phyloP scores from a whole-genome alignment of 1,140 invertebrate genomes.

The Diorhabda elongata region DNA sequence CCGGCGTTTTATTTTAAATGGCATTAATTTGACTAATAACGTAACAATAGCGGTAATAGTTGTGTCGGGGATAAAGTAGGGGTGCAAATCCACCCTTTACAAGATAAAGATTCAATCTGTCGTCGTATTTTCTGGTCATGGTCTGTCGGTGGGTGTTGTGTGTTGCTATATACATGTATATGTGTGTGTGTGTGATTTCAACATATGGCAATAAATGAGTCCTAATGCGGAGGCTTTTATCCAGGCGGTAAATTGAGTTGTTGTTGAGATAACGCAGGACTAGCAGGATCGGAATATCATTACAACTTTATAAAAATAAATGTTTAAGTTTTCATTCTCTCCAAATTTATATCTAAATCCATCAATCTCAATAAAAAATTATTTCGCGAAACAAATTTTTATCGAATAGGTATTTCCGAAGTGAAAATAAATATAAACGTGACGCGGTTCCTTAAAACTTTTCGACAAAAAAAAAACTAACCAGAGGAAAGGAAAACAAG shows the following conservation, averaged over 20 bases:
- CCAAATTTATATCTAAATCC: no score
- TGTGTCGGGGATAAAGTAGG: constrained; percentile 16
- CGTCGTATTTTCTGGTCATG: constrained; percentile 22
- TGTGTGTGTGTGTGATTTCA: constrained; percentile 12
- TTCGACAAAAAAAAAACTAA: no score
- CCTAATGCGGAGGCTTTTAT: not conserved
- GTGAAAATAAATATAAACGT: no score
- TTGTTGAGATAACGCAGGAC: not conserved
- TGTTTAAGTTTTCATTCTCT: no score
- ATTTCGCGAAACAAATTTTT: no score
- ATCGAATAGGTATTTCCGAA: no score
- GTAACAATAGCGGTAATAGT: constrained; percentile 34
- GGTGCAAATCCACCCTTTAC: constrained; percentile 31
- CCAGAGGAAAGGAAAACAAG: not conserved
- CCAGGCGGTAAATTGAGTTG: constrained; percentile 12
- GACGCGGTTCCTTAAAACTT: no score
- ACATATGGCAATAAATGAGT: constrained; percentile 14
- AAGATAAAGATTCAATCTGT: constrained; percentile 38
- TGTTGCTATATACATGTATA: not conserved
- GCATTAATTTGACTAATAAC: constrained; percentile 30
- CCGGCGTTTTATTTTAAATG: constrained; percentile 4
- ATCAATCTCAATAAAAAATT: no score
- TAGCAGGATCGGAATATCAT: not conserved
- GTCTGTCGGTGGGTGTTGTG: constrained; percentile 3
- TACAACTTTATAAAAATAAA: not conserved